phyloP scores from a whole-genome alignment of 2,797 vertebrate species.

The Pantherophis vulpinus region DNA sequence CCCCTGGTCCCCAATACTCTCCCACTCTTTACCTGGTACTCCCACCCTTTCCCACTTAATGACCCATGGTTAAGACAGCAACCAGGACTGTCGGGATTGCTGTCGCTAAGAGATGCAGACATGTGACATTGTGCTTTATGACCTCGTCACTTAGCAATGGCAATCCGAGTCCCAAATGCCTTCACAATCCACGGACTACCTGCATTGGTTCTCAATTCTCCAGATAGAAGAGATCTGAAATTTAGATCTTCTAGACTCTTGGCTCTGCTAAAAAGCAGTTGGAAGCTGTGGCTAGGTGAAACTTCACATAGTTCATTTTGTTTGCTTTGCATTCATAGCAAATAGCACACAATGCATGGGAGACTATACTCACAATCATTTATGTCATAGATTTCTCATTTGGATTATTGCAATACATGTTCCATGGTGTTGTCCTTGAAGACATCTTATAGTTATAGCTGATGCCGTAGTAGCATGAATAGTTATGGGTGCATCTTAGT shows the following conservation, averaged over 20 bases:
- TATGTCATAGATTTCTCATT: background rate
- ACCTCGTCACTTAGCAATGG: background rate
- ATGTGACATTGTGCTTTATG: background rate
- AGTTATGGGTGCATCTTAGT: background rate
- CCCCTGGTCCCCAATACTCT: too few species aligned
- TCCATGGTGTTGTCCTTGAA: background rate
- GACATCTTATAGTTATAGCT: background rate
- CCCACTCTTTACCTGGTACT: background rate
- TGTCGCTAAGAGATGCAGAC: background rate
- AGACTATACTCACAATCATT: background rate
- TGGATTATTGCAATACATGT: background rate
- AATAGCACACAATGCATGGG: background rate
- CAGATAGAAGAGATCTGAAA: background rate
- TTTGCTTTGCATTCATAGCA: background rate
- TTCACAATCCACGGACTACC: background rate
- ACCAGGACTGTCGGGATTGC: rapidly evolving
- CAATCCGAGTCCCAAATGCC: background rate
- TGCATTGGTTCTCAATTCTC: background rate
- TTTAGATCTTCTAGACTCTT: background rate
- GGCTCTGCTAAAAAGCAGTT: background rate
- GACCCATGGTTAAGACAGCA: background rate
- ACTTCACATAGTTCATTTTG: background rate
- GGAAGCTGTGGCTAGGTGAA: background rate
- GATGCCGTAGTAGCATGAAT: background rate
- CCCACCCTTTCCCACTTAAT: background rate